phyloP scores from a whole-genome alignment of 2,888 invertebrate genomes.

The Augochlorella aurata region DNA sequence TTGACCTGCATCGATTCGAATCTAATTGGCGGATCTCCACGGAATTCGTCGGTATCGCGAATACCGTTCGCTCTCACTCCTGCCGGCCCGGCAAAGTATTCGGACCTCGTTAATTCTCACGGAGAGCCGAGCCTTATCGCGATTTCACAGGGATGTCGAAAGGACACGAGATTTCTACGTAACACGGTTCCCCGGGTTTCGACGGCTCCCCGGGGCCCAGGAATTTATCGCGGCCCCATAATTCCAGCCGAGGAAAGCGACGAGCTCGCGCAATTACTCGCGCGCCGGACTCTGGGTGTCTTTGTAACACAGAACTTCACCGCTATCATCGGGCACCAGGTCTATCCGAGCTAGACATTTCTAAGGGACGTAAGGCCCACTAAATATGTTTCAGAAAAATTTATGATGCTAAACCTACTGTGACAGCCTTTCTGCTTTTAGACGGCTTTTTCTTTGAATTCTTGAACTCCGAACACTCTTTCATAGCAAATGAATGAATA shows the following conservation, averaged over 20 bases:
- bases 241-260: constrained; percentile 23
- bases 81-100: constrained; percentile 66
- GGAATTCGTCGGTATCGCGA: constrained; percentile 58
- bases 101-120: constrained; percentile 78
- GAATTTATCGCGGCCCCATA: constrained; percentile 44
- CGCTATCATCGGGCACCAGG: neutral
- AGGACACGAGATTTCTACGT: constrained; percentile 55
- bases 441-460: too few species aligned
- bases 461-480: too few species aligned
- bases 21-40: constrained; percentile 65
- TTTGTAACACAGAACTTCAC: neutral
- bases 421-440: too few species aligned
- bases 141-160: constrained; percentile 68
- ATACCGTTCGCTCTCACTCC: constrained; percentile 58
- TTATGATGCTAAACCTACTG: too few species aligned
- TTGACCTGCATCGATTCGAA: constrained; percentile 66
- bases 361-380: too few species aligned
- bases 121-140: constrained; percentile 65
- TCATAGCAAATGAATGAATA: too few species aligned
- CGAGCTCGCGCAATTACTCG: constrained; percentile 23
- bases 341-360: neutral
- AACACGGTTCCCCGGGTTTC: constrained; percentile 39
- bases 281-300: neutral
- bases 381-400: too few species aligned
- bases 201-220: neutral